Percentiles rank a stretch among this genome's conserved stretches.
Conservation (phyloP, 1,140 invertebrate genomes). For the Diachasmimorpha longicaudata region DNA sequence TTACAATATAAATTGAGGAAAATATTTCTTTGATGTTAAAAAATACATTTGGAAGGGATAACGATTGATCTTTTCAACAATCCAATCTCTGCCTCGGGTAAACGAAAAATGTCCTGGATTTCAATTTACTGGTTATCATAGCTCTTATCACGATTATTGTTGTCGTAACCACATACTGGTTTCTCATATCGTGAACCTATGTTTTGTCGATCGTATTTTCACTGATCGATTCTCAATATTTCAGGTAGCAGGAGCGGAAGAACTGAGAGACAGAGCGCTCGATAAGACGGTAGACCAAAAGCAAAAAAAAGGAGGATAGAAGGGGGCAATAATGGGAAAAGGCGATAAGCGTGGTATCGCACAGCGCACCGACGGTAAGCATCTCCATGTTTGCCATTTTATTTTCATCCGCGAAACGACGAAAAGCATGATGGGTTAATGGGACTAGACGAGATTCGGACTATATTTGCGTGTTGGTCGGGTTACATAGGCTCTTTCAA, state of each 20-base stretch:
- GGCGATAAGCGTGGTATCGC: slow-evolving; percentile 58
- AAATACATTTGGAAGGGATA: neutral
- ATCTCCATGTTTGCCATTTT: slow-evolving; percentile 20
- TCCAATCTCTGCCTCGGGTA: too few species aligned
- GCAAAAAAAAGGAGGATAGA: slow-evolving; percentile 16
- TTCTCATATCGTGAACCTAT: neutral
- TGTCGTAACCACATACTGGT: neutral
- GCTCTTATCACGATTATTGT: neutral
- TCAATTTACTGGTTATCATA: neutral
- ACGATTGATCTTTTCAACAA: neutral
- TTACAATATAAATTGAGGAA: neutral
- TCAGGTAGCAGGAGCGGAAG: neutral
- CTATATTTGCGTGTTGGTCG: too few species aligned
- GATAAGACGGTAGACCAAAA: neutral
- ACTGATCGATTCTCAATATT: slow-evolving; percentile 13
- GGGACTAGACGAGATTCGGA: neutral
- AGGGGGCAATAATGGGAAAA: slow-evolving; percentile 59
- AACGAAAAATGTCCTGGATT: neutral
- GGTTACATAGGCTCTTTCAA: too few species aligned
- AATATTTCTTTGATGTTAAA: neutral
- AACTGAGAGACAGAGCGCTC: neutral
- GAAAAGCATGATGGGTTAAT: neutral
- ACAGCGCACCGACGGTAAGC: slow-evolving; percentile 61
- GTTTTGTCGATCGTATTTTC: neutral
- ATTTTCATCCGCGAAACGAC: neutral